phyloP scores from a whole-genome alignment of 2,888 invertebrate genomes.

The Hirtodrosophila histrioides region DNA sequence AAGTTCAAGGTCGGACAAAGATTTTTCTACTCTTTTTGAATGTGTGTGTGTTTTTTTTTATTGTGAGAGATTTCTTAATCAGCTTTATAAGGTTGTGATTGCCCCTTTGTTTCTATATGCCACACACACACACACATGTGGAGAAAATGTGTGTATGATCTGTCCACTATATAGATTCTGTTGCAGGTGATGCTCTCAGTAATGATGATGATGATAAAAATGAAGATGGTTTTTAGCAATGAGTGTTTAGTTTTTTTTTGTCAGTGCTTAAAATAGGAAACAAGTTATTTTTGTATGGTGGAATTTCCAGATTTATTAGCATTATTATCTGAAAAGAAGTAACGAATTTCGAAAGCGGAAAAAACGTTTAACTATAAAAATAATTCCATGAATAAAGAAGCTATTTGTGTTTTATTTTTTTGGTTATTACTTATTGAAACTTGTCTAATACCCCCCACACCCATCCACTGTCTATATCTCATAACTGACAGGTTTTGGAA shows the following conservation, averaged over 20 bases:
- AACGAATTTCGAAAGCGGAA: conserved; percentile 15
- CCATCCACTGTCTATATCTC: too few relatives aligned
- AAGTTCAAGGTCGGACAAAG: conserved; percentile 74
- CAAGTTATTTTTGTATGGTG: conserved; percentile 32
- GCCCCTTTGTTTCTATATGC: conserved; percentile 31
- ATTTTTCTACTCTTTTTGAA: conserved; percentile 44
- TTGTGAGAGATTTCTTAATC: conserved; percentile 21
- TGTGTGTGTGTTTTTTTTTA: conserved; percentile 14
- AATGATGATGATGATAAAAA: conserved; percentile 15
- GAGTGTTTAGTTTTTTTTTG: conserved; percentile 20
- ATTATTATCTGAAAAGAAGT: not conserved
- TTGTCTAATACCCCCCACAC: not conserved
- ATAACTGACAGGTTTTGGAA: too few relatives aligned
- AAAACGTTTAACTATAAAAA: conserved; percentile 12
- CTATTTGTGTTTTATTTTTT: conserved; percentile 6
- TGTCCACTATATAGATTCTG: not conserved
- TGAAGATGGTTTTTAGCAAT: not conserved
- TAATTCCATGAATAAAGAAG: conserved; percentile 19
- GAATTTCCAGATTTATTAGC: conserved; percentile 38
- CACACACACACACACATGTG: too few relatives aligned
- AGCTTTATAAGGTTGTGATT: conserved; percentile 26
- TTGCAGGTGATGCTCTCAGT: conserved; percentile 5
- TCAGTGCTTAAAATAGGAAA: conserved; percentile 30
- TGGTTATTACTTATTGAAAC: conserved; percentile 3
- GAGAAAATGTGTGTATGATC: not conserved